These are phyloP conservation scores for Rhegmatorhina hoffmannsi DNA, from an alignment of 2,113 vertebrate genomes.

Conservation along the genomic window DNA sequence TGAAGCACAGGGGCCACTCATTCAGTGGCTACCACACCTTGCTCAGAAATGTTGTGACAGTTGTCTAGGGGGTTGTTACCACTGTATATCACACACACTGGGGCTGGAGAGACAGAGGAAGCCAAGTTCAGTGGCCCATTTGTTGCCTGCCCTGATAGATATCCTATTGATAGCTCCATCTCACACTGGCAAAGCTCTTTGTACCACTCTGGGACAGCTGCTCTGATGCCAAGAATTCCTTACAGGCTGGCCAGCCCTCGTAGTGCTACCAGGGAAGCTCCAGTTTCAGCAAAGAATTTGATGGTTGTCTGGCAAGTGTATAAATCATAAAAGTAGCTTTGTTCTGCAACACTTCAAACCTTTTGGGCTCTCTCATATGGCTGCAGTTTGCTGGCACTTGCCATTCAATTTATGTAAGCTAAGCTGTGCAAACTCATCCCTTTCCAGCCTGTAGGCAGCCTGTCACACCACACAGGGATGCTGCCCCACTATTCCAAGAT, in stretches of 20 bases:
- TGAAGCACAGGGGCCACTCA: not conserved
- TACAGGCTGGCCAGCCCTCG: slow-evolving; percentile 30
- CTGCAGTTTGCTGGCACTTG: slow-evolving; percentile 51
- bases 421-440: slow-evolving; percentile 47
- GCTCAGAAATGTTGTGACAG: slow-evolving; percentile 6
- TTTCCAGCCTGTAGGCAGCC: slow-evolving; percentile 27
- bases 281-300: slow-evolving; percentile 70
- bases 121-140: slow-evolving; percentile 22
- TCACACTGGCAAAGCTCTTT: slow-evolving; percentile 50
- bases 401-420: slow-evolving; percentile 46
- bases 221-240: slow-evolving; percentile 64
- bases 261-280: slow-evolving; percentile 68
- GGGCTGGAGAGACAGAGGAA: not conserved
- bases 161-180: slow-evolving; percentile 66
- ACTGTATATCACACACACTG: not conserved
- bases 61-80: slow-evolving; percentile 10
- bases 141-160: slow-evolving; percentile 55
- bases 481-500: not conserved
- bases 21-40: slow-evolving; percentile 1
- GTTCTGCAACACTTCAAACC: slow-evolving; percentile 66
- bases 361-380: not conserved
- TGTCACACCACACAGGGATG: not conserved
- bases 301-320: slow-evolving; percentile 68
- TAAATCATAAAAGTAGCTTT: slow-evolving; percentile 75
- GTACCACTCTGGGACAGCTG: slow-evolving; percentile 67